Evolutionary conservation across 2,113 vertebrate species (phyloP), one percentile per base, ranked within the genome.

Genomic region (Perognathus longimembris): DNA sequence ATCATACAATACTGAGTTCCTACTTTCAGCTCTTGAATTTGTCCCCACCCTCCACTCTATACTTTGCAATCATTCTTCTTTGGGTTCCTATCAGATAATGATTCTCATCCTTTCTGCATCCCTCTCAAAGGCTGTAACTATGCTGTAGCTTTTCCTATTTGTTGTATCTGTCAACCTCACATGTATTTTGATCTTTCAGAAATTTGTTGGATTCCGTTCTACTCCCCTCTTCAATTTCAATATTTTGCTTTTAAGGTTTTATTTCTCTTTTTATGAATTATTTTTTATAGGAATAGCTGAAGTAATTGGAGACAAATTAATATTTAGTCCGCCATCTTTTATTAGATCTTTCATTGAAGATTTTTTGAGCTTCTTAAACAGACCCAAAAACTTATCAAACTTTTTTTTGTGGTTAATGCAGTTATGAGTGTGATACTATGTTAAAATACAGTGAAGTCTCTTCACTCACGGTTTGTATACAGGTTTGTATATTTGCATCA

Each of bases 231-330:
- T 84, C 38, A 83, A 5, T 85, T 94, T 69, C 66, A 70, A 76
- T 81, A 71, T 82, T 94, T 89, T 82, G 54, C 21, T 85, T 11
- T 77, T 76, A 30, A 0, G 10, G 10, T 66, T 86, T 94, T 93
- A 0, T 74, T 85, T 85, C 38, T 85, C 34, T 79, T 34, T 54
- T 54, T 15, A 54, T 75, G 42, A 75, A 76, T 85, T 93, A 7
- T 89, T 93, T 91, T 90, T 93, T 71, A 83, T 0, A 87, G 50
- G 50, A 42, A 17, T 82, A 90, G 45, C 21, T 90, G 64, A 22
- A 77, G 28, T 92, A 93, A 87, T 21, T 88, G 45, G 34, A 76
- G 59, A 34, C 30, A 45, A 74, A 14, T 91, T 83, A 92, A 50
- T 78, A 63, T 78, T 82, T 82, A 70, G 20, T 24, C 11, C 2